Percentiles rank a stretch among this genome's conserved stretches.
Evolutionary conservation across 2,797 vertebrate species (phyloP).

Genomic region (Sebastiscus albofasciatus): DNA sequence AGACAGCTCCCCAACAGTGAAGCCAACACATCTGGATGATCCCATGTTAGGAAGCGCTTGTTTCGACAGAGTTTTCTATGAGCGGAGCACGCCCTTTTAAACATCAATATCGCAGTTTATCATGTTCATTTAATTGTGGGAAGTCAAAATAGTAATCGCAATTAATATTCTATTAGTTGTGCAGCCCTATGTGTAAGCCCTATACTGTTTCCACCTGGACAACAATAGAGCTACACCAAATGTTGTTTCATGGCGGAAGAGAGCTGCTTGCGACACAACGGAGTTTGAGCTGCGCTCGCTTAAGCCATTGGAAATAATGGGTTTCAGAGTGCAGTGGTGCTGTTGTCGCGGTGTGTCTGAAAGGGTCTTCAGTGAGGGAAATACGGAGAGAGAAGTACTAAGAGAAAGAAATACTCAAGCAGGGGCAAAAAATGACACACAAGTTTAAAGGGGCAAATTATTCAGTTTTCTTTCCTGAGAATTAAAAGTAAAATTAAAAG

Average conservation of each 20-base stretch:
- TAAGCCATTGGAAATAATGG: no score
- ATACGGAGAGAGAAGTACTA: neutral
- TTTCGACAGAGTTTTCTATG: accelerated
- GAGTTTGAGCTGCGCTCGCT: no score
- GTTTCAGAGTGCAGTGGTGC: no score
- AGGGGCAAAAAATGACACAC: no score
- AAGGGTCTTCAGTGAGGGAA: accelerated
- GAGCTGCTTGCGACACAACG: no score
- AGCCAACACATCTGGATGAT: neutral
- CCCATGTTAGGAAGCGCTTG: neutral
- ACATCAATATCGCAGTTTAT: neutral
- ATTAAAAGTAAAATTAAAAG: neutral
- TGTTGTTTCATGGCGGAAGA: no score
- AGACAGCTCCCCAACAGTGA: neutral
- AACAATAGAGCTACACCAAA: no score
- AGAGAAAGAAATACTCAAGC: neutral
- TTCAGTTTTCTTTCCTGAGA: neutral
- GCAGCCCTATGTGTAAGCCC: neutral
- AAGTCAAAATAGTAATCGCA: neutral
- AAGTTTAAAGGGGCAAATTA: neutral
- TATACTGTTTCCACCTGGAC: no score
- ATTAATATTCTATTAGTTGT: neutral
- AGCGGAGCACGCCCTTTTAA: accelerated
- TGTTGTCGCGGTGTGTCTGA: neutral
- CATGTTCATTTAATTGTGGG: neutral